Evolutionary conservation across 2,113 vertebrate genomes (phyloP).

Genomic region (Calypte anna): DNA sequence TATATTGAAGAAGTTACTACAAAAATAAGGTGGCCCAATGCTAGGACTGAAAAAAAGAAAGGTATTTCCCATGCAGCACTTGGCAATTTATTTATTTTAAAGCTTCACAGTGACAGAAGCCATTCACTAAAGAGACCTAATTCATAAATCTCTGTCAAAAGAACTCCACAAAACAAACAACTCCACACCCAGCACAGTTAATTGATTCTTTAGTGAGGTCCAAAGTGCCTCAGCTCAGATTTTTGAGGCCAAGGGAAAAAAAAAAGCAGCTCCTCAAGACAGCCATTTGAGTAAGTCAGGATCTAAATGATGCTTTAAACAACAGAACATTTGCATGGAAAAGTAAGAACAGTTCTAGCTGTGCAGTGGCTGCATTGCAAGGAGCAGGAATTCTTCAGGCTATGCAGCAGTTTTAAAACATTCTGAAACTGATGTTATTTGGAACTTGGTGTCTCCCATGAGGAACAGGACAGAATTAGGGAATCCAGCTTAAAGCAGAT

Average conservation of each 20-base stretch:
- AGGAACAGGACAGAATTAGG: background rate
- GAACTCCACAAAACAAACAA: background rate
- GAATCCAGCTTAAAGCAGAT: background rate
- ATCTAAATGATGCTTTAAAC: background rate
- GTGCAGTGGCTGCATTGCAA: fast-evolving
- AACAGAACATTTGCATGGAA: background rate
- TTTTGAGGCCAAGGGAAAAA: background rate
- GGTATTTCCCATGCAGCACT: background rate
- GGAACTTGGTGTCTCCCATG: background rate
- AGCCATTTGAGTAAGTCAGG: background rate
- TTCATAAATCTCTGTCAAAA: background rate
- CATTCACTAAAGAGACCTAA: background rate
- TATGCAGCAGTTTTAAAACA: background rate
- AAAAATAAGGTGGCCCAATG: background rate
- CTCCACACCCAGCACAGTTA: background rate
- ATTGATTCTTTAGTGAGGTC: background rate
- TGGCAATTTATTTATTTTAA: background rate
- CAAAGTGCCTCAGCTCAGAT: background rate
- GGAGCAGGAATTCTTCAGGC: background rate
- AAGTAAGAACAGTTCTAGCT: background rate
- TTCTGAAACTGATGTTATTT: background rate
- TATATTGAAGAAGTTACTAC: background rate
- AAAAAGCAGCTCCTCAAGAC: background rate
- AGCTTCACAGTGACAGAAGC: background rate
- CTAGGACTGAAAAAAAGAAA: background rate